Evolutionary conservation across 2,888 invertebrate species (phyloP).

Genomic region (Chrysolina oricalcia): DNA sequence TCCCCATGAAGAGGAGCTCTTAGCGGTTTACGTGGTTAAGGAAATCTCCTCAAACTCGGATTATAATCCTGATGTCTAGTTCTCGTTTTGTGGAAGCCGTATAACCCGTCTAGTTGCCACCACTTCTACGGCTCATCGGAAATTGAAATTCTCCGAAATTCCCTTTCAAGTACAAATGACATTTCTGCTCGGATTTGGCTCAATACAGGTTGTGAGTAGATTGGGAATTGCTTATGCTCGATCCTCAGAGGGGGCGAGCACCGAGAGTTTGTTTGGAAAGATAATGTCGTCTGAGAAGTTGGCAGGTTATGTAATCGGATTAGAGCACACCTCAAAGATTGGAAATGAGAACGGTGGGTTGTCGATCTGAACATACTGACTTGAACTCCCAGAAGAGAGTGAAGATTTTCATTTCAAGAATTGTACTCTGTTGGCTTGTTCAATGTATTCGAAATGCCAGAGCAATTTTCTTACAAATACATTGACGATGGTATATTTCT

Average conservation of each 20-base stretch:
- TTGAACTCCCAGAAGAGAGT: too few relatives aligned
- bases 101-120: constrained; percentile 42
- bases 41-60: constrained; percentile 52
- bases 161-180: constrained; percentile 50
- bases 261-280: background rate
- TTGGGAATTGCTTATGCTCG: constrained; percentile 23
- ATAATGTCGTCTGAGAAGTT: too few relatives aligned
- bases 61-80: constrained; percentile 50
- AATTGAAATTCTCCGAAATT: constrained; percentile 50
- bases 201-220: constrained; percentile 41
- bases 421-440: too few relatives aligned
- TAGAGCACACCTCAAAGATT: too few relatives aligned
- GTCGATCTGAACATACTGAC: too few relatives aligned
- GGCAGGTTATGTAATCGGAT: too few relatives aligned
- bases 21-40: constrained; percentile 51
- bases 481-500: too few relatives aligned
- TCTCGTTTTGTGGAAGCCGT: constrained; percentile 39
- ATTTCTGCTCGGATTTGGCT: constrained; percentile 45
- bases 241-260: background rate
- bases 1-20: constrained; percentile 45
- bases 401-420: too few relatives aligned
- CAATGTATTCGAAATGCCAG: too few relatives aligned
- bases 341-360: too few relatives aligned
- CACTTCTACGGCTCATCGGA: constrained; percentile 45
- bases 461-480: too few relatives aligned